Evolutionary conservation across 2,113 vertebrate genomes (phyloP), one percentile per base, ranked within the genome.

Genomic region (Xyrauchen texanus): DNA sequence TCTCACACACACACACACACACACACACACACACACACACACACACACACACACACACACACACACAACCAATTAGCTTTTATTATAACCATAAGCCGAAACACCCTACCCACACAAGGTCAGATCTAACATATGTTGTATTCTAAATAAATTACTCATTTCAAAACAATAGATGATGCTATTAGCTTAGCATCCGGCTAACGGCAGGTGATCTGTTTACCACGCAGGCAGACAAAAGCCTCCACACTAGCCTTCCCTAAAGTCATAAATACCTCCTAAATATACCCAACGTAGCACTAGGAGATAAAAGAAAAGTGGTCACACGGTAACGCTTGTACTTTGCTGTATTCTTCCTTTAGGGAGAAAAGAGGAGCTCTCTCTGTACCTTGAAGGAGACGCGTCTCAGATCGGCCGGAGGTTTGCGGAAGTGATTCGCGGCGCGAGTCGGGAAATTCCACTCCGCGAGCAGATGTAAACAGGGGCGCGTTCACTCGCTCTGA

Each of bases 361-460:
- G 63, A 49, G 11, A 49, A 75, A 21, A 63, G 11, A 75, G 5
- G 4, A 75, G 45, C 58, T 60, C 68, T 65, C 58, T 73, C 67
- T 90, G 88, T 89, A 89, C 89, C 86, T 88, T 87, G 88, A 86
- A 87, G 77, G 86, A 80, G 85, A 87, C 85, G 86, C 87, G 87
- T 88, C 84, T 86, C 88, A 87, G 88, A 81, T 84, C 87, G 77
- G 74, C 75, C 81, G 86, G 84, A 86, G 86, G 89, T 87, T 86
- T 91, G 90, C 92, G 92, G 92, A 93, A 93, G 92, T 92, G 90
- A 90, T 90, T 83, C 82, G 53, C 86, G 86, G 86, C 85, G 89
- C 89, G 91, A 91, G 88, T 86, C 87, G 93, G 92, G 92, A 94
- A 93, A 93, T 93, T 94, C 92, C 93, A 92, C 86, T 89, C 87